A percentile compares a stretch with the other conserved stretches of the same genome.
Conservation (phyloP, 2,113 vertebrate species). For the Myodes glareolus region DNA sequence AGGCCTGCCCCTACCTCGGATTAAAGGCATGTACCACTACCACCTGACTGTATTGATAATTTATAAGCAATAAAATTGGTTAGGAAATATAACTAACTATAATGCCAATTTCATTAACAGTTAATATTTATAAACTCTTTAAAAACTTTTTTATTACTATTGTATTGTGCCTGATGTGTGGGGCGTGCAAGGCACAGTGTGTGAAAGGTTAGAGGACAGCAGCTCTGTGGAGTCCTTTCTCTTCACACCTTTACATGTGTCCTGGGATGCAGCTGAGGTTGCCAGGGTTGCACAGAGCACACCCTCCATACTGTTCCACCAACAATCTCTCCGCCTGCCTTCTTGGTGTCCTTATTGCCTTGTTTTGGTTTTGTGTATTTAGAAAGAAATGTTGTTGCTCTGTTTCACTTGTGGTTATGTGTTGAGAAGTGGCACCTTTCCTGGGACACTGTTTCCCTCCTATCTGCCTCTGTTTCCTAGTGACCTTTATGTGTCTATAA, state of each 20-base stretch:
- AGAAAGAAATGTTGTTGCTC: not conserved
- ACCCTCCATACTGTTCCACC: not conserved
- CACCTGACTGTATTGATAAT: not conserved
- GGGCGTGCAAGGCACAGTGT: too few species aligned
- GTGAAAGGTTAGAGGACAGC: not conserved
- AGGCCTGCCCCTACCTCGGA: too few species aligned
- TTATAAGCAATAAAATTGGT: not conserved
- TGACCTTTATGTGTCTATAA: not conserved
- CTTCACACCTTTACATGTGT: not conserved
- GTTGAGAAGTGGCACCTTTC: not conserved
- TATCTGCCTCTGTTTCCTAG: not conserved
- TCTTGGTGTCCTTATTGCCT: not conserved
- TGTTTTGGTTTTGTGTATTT: not conserved
- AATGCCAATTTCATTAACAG: not conserved
- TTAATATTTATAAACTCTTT: not conserved
- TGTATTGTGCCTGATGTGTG: not conserved
- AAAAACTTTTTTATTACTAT: not conserved
- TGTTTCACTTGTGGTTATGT: not conserved
- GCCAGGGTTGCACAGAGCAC: not conserved
- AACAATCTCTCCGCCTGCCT: fast-evolving
- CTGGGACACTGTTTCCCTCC: not conserved
- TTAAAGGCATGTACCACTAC: too few species aligned
- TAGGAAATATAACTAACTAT: slow-evolving; percentile 21
- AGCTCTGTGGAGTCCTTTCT: not conserved
- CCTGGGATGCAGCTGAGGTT: not conserved